These are phyloP conservation scores for Lutraria rhynchaena DNA, from an alignment of 1,140 invertebrate species.

Conservation along the genomic window DNA sequence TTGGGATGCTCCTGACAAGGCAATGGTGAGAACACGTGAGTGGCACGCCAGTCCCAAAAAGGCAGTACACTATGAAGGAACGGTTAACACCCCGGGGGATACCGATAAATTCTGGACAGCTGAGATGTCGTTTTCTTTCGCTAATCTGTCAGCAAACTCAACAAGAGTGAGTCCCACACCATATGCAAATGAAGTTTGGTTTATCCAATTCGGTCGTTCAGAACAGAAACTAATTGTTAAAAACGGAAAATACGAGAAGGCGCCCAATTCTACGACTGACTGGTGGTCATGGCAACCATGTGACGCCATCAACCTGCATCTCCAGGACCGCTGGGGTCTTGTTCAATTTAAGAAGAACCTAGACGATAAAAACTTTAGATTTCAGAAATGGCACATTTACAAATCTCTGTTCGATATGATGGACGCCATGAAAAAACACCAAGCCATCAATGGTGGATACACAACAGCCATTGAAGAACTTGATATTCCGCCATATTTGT, in stretches of 20 bases:
- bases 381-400: slow-evolving; percentile 47
- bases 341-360: slow-evolving; percentile 37
- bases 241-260: slow-evolving; percentile 29
- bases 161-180: neutral
- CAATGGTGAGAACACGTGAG: neutral
- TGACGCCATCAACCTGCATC: slow-evolving; percentile 41
- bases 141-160: slow-evolving; percentile 7
- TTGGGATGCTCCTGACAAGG: neutral
- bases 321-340: slow-evolving; percentile 45
- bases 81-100: slow-evolving; percentile 36
- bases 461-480: slow-evolving; percentile 37
- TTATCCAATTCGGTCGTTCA: slow-evolving; percentile 43
- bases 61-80: slow-evolving; percentile 27
- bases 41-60: slow-evolving; percentile 30
- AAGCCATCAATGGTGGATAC: slow-evolving; percentile 32
- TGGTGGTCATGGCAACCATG: slow-evolving; percentile 52
- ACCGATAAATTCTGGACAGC: slow-evolving; percentile 39
- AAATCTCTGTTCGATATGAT: slow-evolving; percentile 48
- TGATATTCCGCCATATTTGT: slow-evolving; percentile 52
- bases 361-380: slow-evolving; percentile 17
- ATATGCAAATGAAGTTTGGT: slow-evolving; percentile 32
- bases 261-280: neutral
- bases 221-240: slow-evolving; percentile 27
- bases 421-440: slow-evolving; percentile 42
- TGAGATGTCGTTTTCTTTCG: slow-evolving; percentile 30